Evolutionary conservation across 2,113 vertebrate genomes (phyloP).

Genomic region (Lethenteron reissneri): DNA sequence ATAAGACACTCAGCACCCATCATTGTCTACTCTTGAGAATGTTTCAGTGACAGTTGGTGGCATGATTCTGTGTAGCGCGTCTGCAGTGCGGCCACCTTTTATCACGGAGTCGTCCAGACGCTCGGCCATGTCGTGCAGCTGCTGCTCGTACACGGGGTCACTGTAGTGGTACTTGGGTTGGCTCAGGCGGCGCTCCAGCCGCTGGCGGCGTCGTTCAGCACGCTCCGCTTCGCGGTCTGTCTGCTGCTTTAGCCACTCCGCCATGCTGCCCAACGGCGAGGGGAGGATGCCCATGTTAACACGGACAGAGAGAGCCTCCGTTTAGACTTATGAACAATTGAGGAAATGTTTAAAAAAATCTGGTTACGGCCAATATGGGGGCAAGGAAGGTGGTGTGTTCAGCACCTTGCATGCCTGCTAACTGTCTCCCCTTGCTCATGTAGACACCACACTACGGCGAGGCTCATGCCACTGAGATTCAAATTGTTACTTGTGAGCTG

Average conservation of each 20-base stretch:
- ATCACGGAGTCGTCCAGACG: constrained; percentile 68
- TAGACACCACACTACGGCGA: no score
- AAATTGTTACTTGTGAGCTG: no score
- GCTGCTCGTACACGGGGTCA: constrained; percentile 43
- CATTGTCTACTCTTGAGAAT: neutral
- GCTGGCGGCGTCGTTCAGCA: constrained; percentile 56
- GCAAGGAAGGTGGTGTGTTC: no score
- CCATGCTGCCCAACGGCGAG: constrained; percentile 38
- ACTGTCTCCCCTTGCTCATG: no score
- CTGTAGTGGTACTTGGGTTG: constrained; percentile 45
- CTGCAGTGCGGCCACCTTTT: constrained; percentile 30
- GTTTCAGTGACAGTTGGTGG: neutral
- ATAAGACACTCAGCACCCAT: neutral
- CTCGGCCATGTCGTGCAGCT: constrained; percentile 68
- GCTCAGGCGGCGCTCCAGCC: constrained; percentile 50
- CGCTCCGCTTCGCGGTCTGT: constrained; percentile 67
- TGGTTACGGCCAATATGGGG: no score
- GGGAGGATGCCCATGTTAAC: no score
- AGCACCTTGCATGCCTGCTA: no score
- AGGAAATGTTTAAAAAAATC: no score
- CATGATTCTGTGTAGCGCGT: neutral
- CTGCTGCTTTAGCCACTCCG: constrained; percentile 78
- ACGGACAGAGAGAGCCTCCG: no score
- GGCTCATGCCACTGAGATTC: no score
- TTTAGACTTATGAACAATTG: no score